Conservation (phyloP, 1,140 invertebrate species). For the Polyergus mexicanus region DNA sequence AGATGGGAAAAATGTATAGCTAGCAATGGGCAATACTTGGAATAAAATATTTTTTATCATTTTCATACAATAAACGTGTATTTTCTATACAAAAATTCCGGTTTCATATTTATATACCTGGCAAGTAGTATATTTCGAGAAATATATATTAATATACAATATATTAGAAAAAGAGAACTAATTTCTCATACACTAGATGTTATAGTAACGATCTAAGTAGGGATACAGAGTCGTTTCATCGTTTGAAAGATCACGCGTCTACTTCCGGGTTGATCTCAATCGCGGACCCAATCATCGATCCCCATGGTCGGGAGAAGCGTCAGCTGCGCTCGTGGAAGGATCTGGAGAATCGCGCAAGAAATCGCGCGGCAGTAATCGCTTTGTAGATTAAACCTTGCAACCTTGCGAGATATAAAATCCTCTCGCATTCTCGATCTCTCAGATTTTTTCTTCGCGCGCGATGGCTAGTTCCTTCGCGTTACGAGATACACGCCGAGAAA, state of each 20-base stretch:
- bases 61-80: no score
- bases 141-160: not conserved
- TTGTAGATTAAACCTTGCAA: conserved; percentile 43
- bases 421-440: not conserved
- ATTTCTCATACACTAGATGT: conserved; percentile 11
- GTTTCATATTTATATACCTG: no score
- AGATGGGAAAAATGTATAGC: no score
- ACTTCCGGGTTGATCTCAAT: conserved; percentile 46
- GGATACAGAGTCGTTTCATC: not conserved
- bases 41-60: no score
- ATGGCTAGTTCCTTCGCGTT: not conserved
- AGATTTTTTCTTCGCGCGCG: not conserved
- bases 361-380: conserved; percentile 53
- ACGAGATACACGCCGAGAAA: not conserved
- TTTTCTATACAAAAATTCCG: no score
- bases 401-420: conserved; percentile 32
- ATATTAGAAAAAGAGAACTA: not conserved
- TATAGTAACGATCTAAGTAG: conserved; percentile 7
- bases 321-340: conserved; percentile 37
- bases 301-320: conserved; percentile 21
- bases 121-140: not conserved
- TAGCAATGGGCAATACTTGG: no score
- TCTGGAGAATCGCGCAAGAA: conserved; percentile 54
- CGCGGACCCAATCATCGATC: conserved; percentile 43
- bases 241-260: conserved; percentile 18